Evolutionary conservation across 2,113 vertebrate genomes (phyloP).

Genomic region (Tragulus kanchil): DNA sequence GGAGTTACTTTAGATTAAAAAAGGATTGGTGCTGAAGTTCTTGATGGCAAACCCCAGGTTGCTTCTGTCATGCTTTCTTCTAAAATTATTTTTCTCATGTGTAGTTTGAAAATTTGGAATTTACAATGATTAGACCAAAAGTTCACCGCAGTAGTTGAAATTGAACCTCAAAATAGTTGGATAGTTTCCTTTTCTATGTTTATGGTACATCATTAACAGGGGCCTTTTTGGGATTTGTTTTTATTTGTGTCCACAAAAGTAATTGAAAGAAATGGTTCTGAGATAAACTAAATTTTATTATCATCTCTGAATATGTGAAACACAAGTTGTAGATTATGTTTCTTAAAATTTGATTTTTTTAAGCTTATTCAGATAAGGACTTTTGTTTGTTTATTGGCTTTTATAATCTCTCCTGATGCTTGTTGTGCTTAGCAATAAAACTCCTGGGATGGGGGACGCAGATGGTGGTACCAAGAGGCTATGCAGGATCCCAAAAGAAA

Average conservation of each 20-base stretch:
- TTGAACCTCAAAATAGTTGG: background rate
- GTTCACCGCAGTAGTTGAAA: background rate
- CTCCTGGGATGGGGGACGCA: background rate
- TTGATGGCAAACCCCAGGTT: background rate
- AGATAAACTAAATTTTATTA: background rate
- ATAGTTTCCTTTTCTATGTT: background rate
- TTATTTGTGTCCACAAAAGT: background rate
- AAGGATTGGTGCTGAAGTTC: background rate
- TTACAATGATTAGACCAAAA: slow-evolving; percentile 7
- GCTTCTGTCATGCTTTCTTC: background rate
- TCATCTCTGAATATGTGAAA: background rate
- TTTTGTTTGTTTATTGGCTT: background rate
- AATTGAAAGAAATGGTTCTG: background rate
- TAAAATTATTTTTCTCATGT: background rate
- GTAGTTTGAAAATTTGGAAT: background rate
- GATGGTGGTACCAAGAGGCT: background rate
- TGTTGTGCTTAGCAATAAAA: background rate
- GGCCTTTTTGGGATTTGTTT: background rate
- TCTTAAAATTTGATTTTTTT: slow-evolving; percentile 10
- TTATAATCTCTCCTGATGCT: background rate
- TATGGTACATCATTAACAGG: background rate
- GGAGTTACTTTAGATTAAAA: background rate
- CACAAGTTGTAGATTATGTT: background rate
- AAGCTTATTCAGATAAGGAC: background rate
- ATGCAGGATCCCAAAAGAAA: background rate